These are phyloP conservation scores for Lacanobia wlatinum DNA, from an alignment of 2,888 invertebrate species.

Conservation along the genomic window DNA sequence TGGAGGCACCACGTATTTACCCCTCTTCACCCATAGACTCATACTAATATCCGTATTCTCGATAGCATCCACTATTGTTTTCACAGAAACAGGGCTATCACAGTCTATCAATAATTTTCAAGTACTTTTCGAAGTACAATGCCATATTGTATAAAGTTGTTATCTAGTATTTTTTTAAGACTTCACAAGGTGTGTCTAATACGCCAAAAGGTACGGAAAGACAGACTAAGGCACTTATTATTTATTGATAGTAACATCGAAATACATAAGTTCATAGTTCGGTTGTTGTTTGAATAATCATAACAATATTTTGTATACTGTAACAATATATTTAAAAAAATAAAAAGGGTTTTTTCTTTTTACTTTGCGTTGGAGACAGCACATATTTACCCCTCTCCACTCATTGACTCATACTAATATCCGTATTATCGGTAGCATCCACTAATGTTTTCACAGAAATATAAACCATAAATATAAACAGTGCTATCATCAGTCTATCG, in stretches of 20 bases:
- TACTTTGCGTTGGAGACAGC: no score
- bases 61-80: conserved; percentile 72
- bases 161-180: conserved; percentile 62
- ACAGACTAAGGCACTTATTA: conserved; percentile 70
- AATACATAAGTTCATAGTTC: conserved; percentile 69
- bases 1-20: conserved; percentile 67
- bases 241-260: conserved; percentile 74
- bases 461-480: conserved; percentile 67
- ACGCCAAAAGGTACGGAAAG: conserved; percentile 74
- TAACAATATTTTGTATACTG: no score
- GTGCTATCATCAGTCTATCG: conserved; percentile 71
- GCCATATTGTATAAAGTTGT: conserved; percentile 61
- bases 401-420: conserved; percentile 76
- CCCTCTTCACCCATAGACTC: conserved; percentile 76
- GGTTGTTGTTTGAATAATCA: conserved; percentile 32
- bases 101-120: conserved; percentile 70
- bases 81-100: conserved; percentile 66
- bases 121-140: conserved; percentile 65
- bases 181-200: conserved; percentile 72
- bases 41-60: conserved; percentile 72
- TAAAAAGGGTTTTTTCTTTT: no score
- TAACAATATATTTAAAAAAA: no score
- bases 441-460: conserved; percentile 65
- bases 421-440: conserved; percentile 74
- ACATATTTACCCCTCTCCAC: conserved; percentile 72